phyloP scores from a whole-genome alignment of 2,113 vertebrate species.

The Cisticola juncidis region DNA sequence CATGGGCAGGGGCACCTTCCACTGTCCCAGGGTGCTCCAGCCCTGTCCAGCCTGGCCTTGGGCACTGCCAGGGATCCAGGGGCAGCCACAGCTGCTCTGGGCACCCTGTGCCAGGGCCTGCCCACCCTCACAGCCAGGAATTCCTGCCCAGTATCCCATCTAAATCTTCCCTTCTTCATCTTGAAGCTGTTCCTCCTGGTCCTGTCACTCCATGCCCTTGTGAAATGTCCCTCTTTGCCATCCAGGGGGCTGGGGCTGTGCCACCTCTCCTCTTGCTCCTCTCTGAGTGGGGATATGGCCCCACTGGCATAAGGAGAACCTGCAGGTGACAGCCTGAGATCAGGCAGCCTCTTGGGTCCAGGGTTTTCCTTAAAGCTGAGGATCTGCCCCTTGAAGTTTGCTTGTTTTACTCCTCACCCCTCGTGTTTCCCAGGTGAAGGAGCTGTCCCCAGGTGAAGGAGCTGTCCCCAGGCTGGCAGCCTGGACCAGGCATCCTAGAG shows the following conservation, averaged over 20 bases:
- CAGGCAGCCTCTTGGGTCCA: background rate
- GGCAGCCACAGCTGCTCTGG: background rate
- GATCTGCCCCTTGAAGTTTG: background rate
- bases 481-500: background rate
- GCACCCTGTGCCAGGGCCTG: background rate
- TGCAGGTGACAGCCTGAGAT: background rate
- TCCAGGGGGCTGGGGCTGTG: background rate
- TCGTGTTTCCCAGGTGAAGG: fast-evolving
- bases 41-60: background rate
- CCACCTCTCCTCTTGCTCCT: fast-evolving
- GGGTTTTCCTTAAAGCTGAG: background rate
- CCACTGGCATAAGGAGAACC: background rate
- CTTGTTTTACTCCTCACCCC: background rate
- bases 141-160: background rate
- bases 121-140: background rate
- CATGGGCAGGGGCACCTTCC: background rate
- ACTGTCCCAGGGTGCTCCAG: background rate
- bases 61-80: background rate
- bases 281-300: background rate
- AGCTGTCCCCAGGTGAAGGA: too few relatives aligned
- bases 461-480: background rate
- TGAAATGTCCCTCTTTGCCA: background rate
- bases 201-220: background rate
- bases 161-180: background rate
- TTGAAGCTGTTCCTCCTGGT: background rate